A percentile compares a stretch with the other conserved stretches of the same genome.
These are phyloP conservation scores for Chondrilla cf. caribensis DNA, from an alignment of 37 sponge, comb jelly and placozoan species.

Conservation along the genomic window DNA sequence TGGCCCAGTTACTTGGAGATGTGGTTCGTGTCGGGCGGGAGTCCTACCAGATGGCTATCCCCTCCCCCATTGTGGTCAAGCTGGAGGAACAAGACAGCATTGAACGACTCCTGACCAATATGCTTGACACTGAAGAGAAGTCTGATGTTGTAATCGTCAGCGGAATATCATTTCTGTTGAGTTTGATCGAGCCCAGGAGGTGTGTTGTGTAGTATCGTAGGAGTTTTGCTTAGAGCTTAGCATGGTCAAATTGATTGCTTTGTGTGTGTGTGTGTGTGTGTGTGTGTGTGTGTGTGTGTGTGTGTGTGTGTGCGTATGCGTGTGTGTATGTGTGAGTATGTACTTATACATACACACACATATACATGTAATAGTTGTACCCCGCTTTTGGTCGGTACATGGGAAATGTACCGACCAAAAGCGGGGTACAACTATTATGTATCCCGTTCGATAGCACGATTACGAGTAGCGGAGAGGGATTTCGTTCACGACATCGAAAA, in stretches of 20 bases:
- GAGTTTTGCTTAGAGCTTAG: too few species aligned
- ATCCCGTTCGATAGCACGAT: too few species aligned
- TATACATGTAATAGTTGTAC: too few species aligned
- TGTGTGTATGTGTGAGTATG: conserved; percentile 30
- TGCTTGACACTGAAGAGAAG: conserved; percentile 40
- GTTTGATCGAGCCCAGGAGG: conserved; percentile 54
- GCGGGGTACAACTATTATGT: too few species aligned
- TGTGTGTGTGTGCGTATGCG: conserved; percentile 40
- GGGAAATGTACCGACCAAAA: too few species aligned
- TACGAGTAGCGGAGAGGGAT: too few species aligned
- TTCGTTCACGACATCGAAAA: too few species aligned
- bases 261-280: background rate
- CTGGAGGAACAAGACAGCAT: conserved; percentile 64
- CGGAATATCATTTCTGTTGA: conserved; percentile 60
- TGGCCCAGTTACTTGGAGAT: conserved; percentile 74
- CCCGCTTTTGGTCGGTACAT: too few species aligned
- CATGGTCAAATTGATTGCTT: background rate
- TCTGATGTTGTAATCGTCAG: conserved; percentile 55
- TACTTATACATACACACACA: background rate
- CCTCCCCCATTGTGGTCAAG: conserved; percentile 50
- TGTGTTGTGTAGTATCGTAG: background rate
- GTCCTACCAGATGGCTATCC: conserved; percentile 36
- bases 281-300: conserved; percentile 7
- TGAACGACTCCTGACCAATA: conserved; percentile 54
- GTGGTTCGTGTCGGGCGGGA: conserved; percentile 73